Evolutionary conservation across 2,113 vertebrate species (phyloP).

Genomic region (Heterochromis multidens): DNA sequence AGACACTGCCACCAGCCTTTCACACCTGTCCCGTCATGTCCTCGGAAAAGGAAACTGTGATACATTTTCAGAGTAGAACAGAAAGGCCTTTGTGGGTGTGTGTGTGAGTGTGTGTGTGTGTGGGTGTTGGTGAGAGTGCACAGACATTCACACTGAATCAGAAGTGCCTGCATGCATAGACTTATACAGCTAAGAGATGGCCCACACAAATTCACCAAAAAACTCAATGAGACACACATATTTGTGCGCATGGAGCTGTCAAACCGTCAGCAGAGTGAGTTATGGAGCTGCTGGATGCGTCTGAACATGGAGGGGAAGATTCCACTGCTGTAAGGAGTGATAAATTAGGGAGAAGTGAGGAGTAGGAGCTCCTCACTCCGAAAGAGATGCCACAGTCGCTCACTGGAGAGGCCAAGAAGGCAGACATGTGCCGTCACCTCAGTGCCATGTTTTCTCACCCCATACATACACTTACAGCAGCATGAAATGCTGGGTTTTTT

Average conservation of each 20-base stretch:
- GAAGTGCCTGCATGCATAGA: slow-evolving; percentile 9
- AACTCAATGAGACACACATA: slow-evolving; percentile 4
- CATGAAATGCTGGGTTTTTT: not conserved
- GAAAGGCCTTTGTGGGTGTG: slow-evolving; percentile 46
- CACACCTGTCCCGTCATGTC: slow-evolving; percentile 74
- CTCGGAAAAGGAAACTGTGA: slow-evolving; percentile 38
- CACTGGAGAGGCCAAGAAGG: not conserved
- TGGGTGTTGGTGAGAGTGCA: not conserved
- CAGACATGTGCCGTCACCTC: slow-evolving; percentile 15
- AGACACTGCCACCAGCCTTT: slow-evolving; percentile 47
- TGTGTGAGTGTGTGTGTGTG: not conserved
- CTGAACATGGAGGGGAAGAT: slow-evolving; percentile 62
- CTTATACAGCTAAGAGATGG: slow-evolving; percentile 29
- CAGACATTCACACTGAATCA: slow-evolving; percentile 26
- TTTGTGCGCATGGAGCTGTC: slow-evolving; percentile 29
- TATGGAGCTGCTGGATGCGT: slow-evolving; percentile 62
- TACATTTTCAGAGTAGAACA: slow-evolving; percentile 55
- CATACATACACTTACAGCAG: not conserved
- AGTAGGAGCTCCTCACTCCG: slow-evolving; percentile 23
- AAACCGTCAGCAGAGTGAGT: slow-evolving; percentile 43
- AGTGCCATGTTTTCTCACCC: not conserved
- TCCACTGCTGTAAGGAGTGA: slow-evolving; percentile 52
- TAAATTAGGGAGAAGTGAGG: slow-evolving; percentile 54
- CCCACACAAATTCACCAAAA: slow-evolving; percentile 46
- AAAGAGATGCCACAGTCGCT: slow-evolving; percentile 8